Evolutionary conservation across 2,888 invertebrate species (phyloP).

Genomic region (Chironomus riparius): DNA sequence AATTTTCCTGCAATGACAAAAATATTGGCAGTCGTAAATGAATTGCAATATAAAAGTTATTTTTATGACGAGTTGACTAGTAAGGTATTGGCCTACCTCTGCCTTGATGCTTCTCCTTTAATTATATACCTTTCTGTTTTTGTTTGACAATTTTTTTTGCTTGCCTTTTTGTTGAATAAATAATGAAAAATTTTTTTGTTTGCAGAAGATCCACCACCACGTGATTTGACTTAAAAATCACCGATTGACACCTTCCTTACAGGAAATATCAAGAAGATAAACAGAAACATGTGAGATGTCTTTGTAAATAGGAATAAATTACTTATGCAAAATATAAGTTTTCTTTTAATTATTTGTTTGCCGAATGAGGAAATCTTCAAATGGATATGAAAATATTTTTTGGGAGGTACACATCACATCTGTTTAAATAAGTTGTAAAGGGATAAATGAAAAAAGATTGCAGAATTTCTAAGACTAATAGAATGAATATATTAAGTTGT

Average conservation of each 20-base stretch:
- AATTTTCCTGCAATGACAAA: background rate
- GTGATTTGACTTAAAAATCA: conserved; percentile 3
- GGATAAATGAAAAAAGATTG: too few relatives aligned
- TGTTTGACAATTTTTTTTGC: background rate
- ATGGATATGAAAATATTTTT: background rate
- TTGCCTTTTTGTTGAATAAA: background rate
- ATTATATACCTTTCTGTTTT: background rate
- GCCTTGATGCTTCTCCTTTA: background rate
- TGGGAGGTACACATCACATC: background rate
- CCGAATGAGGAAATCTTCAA: background rate
- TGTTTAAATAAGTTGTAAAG: background rate
- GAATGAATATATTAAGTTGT: too few relatives aligned
- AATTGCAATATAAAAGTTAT: background rate
- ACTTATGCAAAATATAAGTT: too few relatives aligned
- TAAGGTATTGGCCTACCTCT: too few relatives aligned
- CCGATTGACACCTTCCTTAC: conserved; percentile 15
- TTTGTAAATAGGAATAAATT: background rate
- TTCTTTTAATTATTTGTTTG: background rate
- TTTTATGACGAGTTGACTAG: background rate
- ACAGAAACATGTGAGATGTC: background rate
- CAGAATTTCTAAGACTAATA: too few relatives aligned
- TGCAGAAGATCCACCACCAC: background rate
- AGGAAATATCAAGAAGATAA: conserved; percentile 10
- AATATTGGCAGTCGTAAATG: background rate
- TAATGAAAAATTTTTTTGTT: background rate